Evolutionary conservation across 1,140 invertebrate genomes (phyloP), one percentile per base, ranked within the genome.

Genomic region (Drosophila pruinosa): DNA sequence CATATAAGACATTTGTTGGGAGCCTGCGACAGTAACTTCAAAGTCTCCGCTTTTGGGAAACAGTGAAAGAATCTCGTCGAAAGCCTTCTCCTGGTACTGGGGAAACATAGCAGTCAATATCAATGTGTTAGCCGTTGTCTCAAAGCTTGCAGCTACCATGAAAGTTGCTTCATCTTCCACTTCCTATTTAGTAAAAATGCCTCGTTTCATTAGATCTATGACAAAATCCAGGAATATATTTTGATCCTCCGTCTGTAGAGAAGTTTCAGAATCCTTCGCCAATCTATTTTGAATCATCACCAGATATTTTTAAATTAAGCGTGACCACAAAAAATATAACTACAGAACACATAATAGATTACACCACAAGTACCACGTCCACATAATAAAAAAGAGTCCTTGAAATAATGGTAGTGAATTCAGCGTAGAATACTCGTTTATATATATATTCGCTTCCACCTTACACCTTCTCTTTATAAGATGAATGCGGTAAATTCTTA

Each of bases 1-100:
- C 22, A 95, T 90, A 76, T 95, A 95, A 41, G 93, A 93, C 94
- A 96, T 94, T 56, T 93, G 72, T 38, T 92, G 82, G 2, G 94
- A 79, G 54, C 94, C 93, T 10, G 93, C 91, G 57, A 92, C 92
- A 3, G 92, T 93, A 0, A 92, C 90, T 12, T 92, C 89, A 22
- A 91, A 78, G 50, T 92, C 78, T 4, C 72, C 80, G 26, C 85
- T 75, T 1, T 78, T 41, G 4, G 92, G 94, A 83, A 95, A 94
- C 3, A 96, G 91, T 21, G 81, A 53, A 21, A 92, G 81, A 43
- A 95, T 75, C 90, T 96, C 95, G 43, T 94, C 91, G 34, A 93
- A 92, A 0, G 93, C 91, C 81, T 92, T 93, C 21, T 93, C 82
- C 92, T 96, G 93, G 43, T 80, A 81, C 3, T 88, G 28, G 2